Base-by-base conservation (phyloP, 1,140 invertebrate genomes). In the Sitobion miscanthi region DNA sequence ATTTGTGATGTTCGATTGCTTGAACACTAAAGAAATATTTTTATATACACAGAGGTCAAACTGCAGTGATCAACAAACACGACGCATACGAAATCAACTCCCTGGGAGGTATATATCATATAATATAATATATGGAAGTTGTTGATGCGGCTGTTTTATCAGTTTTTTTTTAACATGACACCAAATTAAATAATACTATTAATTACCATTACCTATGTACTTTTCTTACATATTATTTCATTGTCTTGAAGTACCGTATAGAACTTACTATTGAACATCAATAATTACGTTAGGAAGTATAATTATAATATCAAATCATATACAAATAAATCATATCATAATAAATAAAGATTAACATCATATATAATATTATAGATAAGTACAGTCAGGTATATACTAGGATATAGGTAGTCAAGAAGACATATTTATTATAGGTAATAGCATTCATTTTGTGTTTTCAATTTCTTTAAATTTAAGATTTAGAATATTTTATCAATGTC, bases 1-100 rank as follows among this genome's bases (percentile, higher is more conserved):
- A n/a, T 86, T 47, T 86, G 42, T 9, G 1, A 8, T 86, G 14
- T 11, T 86, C 45, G 11, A n/a, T 8, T 86, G 14, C 25, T 86
- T 25, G 11, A n/a, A 47, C 62, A 69, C 5, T 42, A 25, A 86
- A n/a, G 25, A 86, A 86, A 47, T 86, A 42, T 25, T 86, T 86
- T 86, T 25, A 25, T 86, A 30, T n/a, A 86, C 17, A 88, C 62
- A 91, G 69, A 91, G 90, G 69, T 91, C 90, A 91, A 91, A 77
- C 30, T 69, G 52, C 21, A 38, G 23, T 14, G 47, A 38, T 83
- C 77, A 83, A 49, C 90, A 82, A 42, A 47, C 57, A 91, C 90
- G 62, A 45, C 25, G 30, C 38, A 91, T 82, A 91, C 30, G 17
- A 82, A 91, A 49, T 91, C 77, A 38, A 92, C 77, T 47, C 91